Evolutionary conservation across 2,113 vertebrate genomes (phyloP).

Genomic region (Neoarius graeffei): DNA sequence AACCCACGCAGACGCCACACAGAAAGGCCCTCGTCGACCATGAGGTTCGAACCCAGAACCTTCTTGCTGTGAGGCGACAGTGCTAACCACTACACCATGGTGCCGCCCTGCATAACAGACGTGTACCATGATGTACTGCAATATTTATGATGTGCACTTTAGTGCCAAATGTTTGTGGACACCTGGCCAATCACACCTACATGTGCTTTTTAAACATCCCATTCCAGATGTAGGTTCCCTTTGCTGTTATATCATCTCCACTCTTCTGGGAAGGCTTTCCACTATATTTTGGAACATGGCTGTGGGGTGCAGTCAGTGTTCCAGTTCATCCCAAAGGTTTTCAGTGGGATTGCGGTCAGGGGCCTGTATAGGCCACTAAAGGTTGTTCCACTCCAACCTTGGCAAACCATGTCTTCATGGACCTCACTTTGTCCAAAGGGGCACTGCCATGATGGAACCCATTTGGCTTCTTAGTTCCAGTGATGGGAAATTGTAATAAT

Average conservation of each 20-base stretch:
- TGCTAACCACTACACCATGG: no score
- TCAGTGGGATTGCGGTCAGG: neutral
- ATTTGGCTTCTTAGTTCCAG: neutral
- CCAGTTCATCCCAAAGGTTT: neutral
- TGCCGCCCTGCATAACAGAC: no score
- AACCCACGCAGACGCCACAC: no score
- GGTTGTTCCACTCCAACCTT: no score
- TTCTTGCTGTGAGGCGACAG: no score
- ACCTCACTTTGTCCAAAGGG: neutral
- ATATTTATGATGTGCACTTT: neutral
- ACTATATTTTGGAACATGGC: neutral
- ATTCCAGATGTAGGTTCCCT: neutral
- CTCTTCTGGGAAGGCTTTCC: neutral
- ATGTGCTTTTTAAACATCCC: neutral
- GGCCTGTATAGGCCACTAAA: neutral
- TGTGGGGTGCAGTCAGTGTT: no score
- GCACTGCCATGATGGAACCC: no score
- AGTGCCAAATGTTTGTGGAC: neutral
- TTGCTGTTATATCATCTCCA: no score
- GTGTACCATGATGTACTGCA: neutral
- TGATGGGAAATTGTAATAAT: neutral
- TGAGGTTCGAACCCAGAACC: no score
- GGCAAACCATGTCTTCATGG: neutral
- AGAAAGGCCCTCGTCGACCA: no score
- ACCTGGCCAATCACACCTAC: no score